These are phyloP conservation scores for Pogonophryne albipinna DNA, from an alignment of 2,797 vertebrate genomes.

Conservation along the genomic window DNA sequence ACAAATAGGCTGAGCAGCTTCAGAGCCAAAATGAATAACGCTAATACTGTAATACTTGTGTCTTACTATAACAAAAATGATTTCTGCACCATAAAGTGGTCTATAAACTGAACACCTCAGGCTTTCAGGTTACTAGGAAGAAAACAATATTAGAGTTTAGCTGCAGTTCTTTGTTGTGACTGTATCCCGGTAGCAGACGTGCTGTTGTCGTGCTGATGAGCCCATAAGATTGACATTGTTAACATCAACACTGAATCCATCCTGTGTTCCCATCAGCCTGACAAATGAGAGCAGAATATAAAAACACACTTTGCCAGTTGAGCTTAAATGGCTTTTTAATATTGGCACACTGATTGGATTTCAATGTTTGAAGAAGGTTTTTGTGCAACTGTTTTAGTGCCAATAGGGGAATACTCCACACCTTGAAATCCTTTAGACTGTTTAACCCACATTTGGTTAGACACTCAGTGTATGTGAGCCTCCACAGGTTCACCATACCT, in stretches of 20 bases:
- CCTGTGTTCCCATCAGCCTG: constrained; percentile 35
- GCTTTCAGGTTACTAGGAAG: background rate
- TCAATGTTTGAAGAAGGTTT: constrained; percentile 14
- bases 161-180: background rate
- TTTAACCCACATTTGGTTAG: constrained; percentile 31
- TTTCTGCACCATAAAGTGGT: background rate
- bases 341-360: constrained; percentile 31
- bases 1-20: too few species aligned
- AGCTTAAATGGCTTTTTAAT: constrained; percentile 45
- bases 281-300: constrained; percentile 36
- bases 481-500: constrained; percentile 6
- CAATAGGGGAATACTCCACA: constrained; percentile 9
- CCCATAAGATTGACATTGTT: constrained; percentile 1
- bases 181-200: background rate
- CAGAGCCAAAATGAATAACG: too few species aligned
- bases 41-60: too few species aligned
- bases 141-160: background rate
- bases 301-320: constrained; percentile 34
- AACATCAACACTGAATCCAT: constrained; percentile 14
- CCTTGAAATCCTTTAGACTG: constrained; percentile 8
- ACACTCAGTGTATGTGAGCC: constrained; percentile 14
- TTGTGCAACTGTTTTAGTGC: constrained; percentile 22
- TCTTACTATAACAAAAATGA: background rate
- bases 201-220: background rate
- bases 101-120: background rate